These are phyloP conservation scores for Dreissena rostriformis DNA, from an alignment of 1,140 invertebrate genomes.

Conservation along the genomic window DNA sequence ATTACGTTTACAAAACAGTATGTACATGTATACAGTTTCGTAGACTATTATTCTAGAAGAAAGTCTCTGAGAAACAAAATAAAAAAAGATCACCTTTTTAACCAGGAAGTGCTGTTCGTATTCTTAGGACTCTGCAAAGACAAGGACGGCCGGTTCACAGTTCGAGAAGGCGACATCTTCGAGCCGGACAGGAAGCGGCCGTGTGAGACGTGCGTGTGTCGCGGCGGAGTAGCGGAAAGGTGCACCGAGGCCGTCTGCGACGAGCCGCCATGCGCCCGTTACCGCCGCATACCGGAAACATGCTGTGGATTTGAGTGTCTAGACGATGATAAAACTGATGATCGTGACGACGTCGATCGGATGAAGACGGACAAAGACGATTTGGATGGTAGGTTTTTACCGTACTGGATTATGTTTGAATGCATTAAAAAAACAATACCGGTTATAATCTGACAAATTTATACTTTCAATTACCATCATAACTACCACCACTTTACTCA, in stretches of 20 bases:
- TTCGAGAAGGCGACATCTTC: conserved; percentile 17
- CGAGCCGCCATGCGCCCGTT: conserved; percentile 29
- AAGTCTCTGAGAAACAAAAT: no score
- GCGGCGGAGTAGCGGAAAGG: not conserved
- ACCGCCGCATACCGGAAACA: conserved; percentile 31
- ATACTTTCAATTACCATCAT: no score
- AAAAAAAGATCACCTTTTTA: no score
- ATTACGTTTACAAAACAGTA: no score
- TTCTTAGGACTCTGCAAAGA: conserved; percentile 14
- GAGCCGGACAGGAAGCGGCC: not conserved
- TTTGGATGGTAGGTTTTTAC: conserved; percentile 12
- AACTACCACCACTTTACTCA: no score
- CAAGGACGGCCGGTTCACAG: not conserved
- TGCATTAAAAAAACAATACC: not conserved
- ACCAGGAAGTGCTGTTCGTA: not conserved
- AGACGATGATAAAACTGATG: conserved; percentile 2
- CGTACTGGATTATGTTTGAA: not conserved
- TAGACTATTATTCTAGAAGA: no score
- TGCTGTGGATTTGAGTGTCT: conserved; percentile 45
- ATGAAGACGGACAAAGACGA: no score
- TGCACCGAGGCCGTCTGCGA: conserved; percentile 31
- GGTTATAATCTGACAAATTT: not conserved
- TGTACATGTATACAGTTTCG: no score
- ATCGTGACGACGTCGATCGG: no score
- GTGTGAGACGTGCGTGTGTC: conserved; percentile 27